Conservation (phyloP, 2,113 vertebrate species). For the Varanus komodoensis region DNA sequence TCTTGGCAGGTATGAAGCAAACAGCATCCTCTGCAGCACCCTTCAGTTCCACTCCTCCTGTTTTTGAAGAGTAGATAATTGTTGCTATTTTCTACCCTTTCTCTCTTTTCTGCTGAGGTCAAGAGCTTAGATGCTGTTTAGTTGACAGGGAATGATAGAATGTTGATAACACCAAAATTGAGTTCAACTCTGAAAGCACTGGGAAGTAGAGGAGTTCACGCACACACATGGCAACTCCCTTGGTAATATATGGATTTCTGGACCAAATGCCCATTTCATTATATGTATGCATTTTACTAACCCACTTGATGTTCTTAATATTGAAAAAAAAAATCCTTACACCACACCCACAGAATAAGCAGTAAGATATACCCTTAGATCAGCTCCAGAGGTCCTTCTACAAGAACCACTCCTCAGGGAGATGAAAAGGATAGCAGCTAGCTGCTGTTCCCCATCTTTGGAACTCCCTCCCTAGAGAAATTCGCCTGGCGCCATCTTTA, state of each 20-base stretch:
- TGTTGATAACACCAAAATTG: conserved; percentile 25
- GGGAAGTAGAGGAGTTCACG: conserved; percentile 4
- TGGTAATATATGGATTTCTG: accelerated
- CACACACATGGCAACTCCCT: conserved; percentile 12
- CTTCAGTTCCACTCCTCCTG: conserved; percentile 47
- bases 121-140: conserved; percentile 25
- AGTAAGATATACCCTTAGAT: no score
- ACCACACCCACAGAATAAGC: no score
- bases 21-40: conserved; percentile 35
- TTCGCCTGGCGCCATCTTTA: no score
- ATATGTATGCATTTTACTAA: neutral
- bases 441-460: no score
- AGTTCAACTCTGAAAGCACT: conserved; percentile 35
- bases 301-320: neutral
- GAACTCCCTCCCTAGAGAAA: no score
- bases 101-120: neutral
- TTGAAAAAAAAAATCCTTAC: neutral
- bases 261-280: neutral
- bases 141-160: conserved; percentile 32
- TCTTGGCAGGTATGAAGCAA: conserved; percentile 58
- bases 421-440: no score
- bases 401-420: no score
- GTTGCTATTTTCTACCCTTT: conserved; percentile 39
- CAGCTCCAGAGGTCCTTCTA: no score
- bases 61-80: conserved; percentile 26